Evolutionary conservation across 2,888 invertebrate species (phyloP).

Genomic region (Chaetogeoica ovagalla): DNA sequence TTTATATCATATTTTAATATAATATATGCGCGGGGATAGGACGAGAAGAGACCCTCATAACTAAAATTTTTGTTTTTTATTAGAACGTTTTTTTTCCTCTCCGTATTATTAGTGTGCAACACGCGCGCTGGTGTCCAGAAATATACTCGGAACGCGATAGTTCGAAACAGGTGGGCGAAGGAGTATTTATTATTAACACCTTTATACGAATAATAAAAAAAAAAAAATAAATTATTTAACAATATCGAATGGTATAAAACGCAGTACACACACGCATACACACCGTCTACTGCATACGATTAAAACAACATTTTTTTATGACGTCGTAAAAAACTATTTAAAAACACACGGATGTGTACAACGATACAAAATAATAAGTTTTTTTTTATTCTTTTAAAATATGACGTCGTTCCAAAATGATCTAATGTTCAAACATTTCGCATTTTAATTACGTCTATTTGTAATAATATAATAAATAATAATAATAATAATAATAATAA

Average conservation of each 20-base stretch:
- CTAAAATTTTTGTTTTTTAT: too few species aligned
- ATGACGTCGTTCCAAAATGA: constrained; percentile 14
- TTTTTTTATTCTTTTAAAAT: not conserved
- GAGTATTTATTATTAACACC: constrained; percentile 31
- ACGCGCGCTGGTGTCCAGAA: too few species aligned
- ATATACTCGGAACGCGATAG: not conserved
- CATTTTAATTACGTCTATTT: constrained; percentile 20
- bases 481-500: constrained; percentile 14
- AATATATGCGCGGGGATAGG: too few species aligned
- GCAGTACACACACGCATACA: not conserved
- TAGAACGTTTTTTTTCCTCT: too few species aligned
- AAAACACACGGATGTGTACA: not conserved
- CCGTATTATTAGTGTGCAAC: too few species aligned
- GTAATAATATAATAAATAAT: not conserved
- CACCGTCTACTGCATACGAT: not conserved
- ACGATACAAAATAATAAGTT: not conserved
- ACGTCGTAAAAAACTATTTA: constrained; percentile 31
- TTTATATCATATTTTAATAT: too few species aligned
- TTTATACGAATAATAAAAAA: constrained; percentile 5
- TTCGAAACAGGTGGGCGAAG: constrained; percentile 28
- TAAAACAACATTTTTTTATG: constrained; percentile 25
- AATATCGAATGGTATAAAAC: constrained; percentile 26
- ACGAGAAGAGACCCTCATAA: too few species aligned
- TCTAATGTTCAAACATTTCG: constrained; percentile 30
- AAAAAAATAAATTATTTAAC: constrained; percentile 19